phyloP scores from a whole-genome alignment of 64 coral and sea anemone genomes.

The Actinia equina region DNA sequence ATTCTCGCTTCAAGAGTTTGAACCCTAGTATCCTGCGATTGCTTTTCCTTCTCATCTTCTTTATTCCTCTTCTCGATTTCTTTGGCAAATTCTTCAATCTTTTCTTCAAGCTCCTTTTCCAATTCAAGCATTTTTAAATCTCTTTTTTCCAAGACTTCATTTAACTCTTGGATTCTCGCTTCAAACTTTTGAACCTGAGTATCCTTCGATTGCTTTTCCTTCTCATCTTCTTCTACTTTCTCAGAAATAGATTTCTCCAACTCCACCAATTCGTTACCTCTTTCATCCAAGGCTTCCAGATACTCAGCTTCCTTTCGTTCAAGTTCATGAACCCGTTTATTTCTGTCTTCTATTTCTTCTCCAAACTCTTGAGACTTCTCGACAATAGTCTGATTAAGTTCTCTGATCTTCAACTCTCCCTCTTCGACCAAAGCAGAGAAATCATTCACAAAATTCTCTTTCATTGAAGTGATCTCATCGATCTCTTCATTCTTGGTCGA shows the following conservation, averaged over 20 bases:
- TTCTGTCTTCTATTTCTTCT: constrained; percentile 28
- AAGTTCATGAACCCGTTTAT: neutral
- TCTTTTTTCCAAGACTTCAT: neutral
- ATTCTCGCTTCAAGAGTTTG: too few species aligned
- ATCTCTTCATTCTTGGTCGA: constrained; percentile 24
- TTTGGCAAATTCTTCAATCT: too few species aligned
- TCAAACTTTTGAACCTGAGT: constrained; percentile 19
- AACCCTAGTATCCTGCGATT: too few species aligned
- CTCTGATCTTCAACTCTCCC: constrained; percentile 29
- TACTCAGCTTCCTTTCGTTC: constrained; percentile 1
- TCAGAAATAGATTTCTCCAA: constrained; percentile 14
- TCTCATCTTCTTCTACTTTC: neutral
- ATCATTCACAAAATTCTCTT: constrained; percentile 28
- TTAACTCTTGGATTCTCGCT: neutral
- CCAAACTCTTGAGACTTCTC: constrained; percentile 18
- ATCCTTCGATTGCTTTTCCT: neutral
- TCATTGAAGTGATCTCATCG: constrained; percentile 10
- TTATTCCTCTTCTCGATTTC: too few species aligned
- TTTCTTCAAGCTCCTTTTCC: neutral
- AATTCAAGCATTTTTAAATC: neutral
- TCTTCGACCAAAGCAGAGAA: constrained; percentile 14
- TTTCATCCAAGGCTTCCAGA: constrained; percentile 15
- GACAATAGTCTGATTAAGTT: constrained; percentile 24
- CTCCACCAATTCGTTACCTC: neutral
- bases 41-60: too few species aligned